Conservation (phyloP, 2,888 invertebrate genomes). For the Ormyrus pomaceus region DNA sequence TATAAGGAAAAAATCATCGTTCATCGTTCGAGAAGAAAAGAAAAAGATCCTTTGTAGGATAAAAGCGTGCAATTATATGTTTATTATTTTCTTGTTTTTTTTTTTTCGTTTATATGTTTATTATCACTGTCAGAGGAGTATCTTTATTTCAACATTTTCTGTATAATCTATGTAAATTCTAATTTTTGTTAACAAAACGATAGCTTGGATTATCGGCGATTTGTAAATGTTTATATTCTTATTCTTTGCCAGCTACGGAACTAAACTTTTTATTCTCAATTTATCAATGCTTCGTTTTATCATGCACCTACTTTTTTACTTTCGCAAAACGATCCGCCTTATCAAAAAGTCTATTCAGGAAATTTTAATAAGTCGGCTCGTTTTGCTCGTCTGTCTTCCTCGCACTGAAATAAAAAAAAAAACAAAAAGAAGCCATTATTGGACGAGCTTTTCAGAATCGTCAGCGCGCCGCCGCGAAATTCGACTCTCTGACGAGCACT, state of each 20-base stretch:
- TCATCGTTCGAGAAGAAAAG: conserved; percentile 20
- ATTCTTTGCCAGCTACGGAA: conserved; percentile 39
- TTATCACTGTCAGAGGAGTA: conserved; percentile 41
- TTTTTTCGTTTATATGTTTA: conserved; percentile 40
- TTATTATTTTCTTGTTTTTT: conserved; percentile 46
- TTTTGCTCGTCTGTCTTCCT: conserved; percentile 21
- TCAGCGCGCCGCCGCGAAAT: neutral
- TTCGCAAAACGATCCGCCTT: conserved; percentile 12
- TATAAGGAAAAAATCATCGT: conserved; percentile 30
- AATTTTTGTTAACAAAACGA: conserved; percentile 48
- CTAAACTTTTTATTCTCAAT: conserved; percentile 41
- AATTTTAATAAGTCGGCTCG: conserved; percentile 34
- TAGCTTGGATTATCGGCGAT: conserved; percentile 33
- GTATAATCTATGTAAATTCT: conserved; percentile 51
- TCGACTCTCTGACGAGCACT: too few species aligned
- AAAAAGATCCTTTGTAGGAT: conserved; percentile 32
- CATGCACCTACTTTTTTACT: conserved; percentile 10
- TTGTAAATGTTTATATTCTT: conserved; percentile 46
- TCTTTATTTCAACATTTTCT: conserved; percentile 41
- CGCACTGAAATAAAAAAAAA: conserved; percentile 22
- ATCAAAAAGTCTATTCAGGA: conserved; percentile 22
- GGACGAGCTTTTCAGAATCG: neutral
- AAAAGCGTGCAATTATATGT: conserved; percentile 43
- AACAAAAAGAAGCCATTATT: neutral
- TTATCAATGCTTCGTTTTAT: conserved; percentile 42